phyloP scores from a whole-genome alignment of 2,888 invertebrate genomes.

The Cheilosia soror region DNA sequence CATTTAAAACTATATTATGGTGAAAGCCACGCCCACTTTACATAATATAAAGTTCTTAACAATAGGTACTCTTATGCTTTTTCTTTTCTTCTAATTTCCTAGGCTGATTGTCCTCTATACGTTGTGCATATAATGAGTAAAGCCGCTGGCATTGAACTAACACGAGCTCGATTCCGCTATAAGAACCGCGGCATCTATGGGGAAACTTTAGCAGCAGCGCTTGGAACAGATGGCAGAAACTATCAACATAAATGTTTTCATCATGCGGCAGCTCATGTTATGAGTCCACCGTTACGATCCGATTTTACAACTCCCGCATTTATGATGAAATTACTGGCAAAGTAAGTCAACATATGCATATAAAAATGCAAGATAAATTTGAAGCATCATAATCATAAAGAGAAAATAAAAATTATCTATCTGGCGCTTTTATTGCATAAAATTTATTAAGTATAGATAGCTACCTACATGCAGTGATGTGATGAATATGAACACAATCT shows the following conservation, averaged over 20 bases:
- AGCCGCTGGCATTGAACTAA: constrained; percentile 92
- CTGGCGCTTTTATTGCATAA: neutral
- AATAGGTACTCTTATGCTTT: too few species aligned
- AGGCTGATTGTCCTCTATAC: constrained; percentile 90
- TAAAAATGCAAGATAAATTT: neutral
- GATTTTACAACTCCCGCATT: constrained; percentile 94
- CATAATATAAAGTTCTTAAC: too few species aligned
- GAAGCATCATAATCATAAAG: neutral
- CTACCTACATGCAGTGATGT: too few species aligned
- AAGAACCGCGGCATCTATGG: constrained; percentile 91
- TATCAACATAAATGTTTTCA: constrained; percentile 94
- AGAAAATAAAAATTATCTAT: neutral
- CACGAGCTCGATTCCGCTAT: constrained; percentile 86
- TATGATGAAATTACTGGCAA: constrained; percentile 93
- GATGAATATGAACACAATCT: neutral
- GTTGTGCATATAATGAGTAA: constrained; percentile 99
- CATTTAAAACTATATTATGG: too few species aligned
- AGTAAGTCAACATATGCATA: constrained; percentile 86
- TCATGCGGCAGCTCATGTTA: constrained; percentile 97
- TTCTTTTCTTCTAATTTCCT: neutral
- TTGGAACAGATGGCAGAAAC: constrained; percentile 88
- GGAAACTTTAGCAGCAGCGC: constrained; percentile 93
- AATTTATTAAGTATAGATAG: neutral
- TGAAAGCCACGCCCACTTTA: too few species aligned
- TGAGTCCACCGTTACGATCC: constrained; percentile 97